Evolutionary conservation across 1,140 invertebrate species (phyloP).

Genomic region (Drosophila melanogaster): DNA sequence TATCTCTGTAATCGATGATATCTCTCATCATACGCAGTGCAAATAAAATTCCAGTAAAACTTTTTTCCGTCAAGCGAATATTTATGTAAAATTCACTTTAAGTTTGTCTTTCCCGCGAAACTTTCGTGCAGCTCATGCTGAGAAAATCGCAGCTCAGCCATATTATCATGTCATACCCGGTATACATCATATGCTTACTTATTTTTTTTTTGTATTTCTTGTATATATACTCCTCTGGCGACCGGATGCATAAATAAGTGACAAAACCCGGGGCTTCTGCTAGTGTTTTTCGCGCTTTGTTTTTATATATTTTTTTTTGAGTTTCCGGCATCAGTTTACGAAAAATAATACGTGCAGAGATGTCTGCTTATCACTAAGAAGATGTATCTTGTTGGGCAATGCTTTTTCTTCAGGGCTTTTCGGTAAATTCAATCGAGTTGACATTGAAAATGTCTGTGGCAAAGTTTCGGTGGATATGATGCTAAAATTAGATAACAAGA

Average conservation of each 20-base stretch:
- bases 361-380: conserved; percentile 17
- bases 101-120: conserved; percentile 42
- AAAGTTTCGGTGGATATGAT: neutral
- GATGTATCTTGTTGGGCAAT: conserved; percentile 14
- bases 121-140: conserved; percentile 28
- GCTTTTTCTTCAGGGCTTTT: conserved; percentile 45
- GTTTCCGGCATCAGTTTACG: conserved; percentile 64
- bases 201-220: conserved; percentile 47
- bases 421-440: conserved; percentile 36
- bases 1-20: too few relatives aligned
- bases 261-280: conserved; percentile 56
- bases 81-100: conserved; percentile 48
- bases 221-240: conserved; percentile 40
- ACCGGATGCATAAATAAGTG: conserved; percentile 81
- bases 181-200: conserved; percentile 32
- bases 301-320: conserved; percentile 19
- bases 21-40: conserved; percentile 12
- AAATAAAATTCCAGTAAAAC: conserved; percentile 31
- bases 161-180: conserved; percentile 55
- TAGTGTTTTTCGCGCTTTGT: conserved; percentile 29
- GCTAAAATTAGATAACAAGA: neutral
- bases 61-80: conserved; percentile 49
- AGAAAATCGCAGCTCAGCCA: conserved; percentile 37
- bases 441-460: conserved; percentile 9
- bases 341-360: conserved; percentile 36